These are phyloP conservation scores for Mungos mungo DNA, from an alignment of 2,113 vertebrate species.

Conservation along the genomic window DNA sequence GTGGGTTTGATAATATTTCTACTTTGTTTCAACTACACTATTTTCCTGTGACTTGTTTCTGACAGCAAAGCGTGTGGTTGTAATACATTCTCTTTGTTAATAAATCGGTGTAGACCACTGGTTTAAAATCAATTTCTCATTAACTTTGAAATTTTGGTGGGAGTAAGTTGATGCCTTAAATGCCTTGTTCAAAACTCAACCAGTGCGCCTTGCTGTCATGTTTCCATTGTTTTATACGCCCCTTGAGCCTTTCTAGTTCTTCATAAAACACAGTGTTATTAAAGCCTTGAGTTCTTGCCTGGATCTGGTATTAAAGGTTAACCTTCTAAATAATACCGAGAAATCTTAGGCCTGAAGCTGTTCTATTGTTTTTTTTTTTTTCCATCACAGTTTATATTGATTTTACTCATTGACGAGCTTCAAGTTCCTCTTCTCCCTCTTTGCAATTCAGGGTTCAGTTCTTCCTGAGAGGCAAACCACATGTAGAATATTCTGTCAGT, in stretches of 20 bases:
- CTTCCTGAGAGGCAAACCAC: not conserved
- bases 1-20: constrained; percentile 25
- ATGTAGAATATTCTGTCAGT: fast-evolving
- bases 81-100: constrained; percentile 37
- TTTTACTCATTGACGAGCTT: not conserved
- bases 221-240: not conserved
- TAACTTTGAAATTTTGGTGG: constrained; percentile 43
- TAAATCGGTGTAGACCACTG: not conserved
- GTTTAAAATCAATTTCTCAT: constrained; percentile 62
- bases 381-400: not conserved
- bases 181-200: not conserved
- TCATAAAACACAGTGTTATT: not conserved
- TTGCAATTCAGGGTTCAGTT: not conserved
- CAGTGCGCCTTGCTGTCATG: not conserved
- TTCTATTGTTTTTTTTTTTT: not conserved
- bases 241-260: not conserved
- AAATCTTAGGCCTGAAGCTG: not conserved
- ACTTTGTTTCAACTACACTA: not conserved
- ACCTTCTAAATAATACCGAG: constrained; percentile 32
- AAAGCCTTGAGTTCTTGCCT: not conserved
- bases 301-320: constrained; percentile 29
- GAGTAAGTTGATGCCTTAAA: not conserved
- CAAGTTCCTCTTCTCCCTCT: not conserved
- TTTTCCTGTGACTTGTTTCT: constrained; percentile 47
- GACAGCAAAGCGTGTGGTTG: constrained; percentile 24